Percentiles rank a stretch among this genome's conserved stretches.
phyloP scores from a whole-genome alignment of 2,113 vertebrate species.

The Ceyx cyanopectus region DNA sequence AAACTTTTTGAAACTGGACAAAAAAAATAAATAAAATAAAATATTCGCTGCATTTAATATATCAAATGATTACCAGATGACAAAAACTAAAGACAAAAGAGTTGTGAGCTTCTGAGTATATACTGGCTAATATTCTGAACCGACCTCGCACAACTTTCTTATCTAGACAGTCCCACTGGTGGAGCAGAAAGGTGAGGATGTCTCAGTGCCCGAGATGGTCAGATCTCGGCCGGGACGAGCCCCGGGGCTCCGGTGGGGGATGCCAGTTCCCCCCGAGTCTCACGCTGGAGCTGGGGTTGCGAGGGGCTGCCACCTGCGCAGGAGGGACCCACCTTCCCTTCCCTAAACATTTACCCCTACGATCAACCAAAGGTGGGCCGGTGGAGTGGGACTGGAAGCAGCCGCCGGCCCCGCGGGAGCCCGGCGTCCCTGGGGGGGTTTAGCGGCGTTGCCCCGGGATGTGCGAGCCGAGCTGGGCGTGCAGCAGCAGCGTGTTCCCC shows the following conservation, averaged over 20 bases:
- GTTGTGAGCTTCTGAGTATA: slow-evolving; percentile 28
- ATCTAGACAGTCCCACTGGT: not conserved
- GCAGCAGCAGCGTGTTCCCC: not conserved
- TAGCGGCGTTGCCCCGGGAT: not conserved
- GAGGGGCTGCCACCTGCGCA: not conserved
- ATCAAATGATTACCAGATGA: slow-evolving; percentile 47
- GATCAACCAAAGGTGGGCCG: accelerated
- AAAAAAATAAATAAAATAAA: not conserved
- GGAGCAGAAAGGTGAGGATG: not conserved
- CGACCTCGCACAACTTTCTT: not conserved
- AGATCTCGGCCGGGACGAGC: not conserved
- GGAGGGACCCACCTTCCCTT: not conserved
- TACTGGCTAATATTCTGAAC: not conserved
- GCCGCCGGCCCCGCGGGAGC: not conserved
- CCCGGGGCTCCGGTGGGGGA: accelerated
- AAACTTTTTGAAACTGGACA: slow-evolving; percentile 72
- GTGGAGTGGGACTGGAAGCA: not conserved
- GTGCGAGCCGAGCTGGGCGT: not conserved
- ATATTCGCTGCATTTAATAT: not conserved
- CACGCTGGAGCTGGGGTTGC: not conserved
- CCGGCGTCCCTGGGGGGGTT: too few species aligned
- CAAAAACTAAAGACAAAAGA: not conserved
- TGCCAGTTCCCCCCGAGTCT: accelerated
- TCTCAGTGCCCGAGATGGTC: too few species aligned
- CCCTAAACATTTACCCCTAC: not conserved